Conservation (phyloP, 2,113 vertebrate species). For the Rhabdornis inornatus region DNA sequence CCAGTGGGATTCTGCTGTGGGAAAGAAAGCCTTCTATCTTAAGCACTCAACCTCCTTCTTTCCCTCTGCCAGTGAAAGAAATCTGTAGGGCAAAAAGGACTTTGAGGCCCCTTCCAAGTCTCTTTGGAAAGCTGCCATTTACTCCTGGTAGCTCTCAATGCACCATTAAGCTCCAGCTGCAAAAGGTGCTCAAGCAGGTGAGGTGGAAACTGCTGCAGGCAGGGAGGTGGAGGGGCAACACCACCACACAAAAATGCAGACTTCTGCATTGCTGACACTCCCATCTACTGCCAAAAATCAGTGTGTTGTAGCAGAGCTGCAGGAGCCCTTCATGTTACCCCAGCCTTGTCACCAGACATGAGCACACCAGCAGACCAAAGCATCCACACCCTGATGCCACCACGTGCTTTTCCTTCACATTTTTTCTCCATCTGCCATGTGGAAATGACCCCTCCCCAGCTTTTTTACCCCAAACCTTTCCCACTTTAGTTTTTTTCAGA, state of each 20-base stretch:
- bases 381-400: neutral
- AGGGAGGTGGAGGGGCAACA: neutral
- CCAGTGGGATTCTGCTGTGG: neutral
- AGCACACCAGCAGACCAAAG: neutral
- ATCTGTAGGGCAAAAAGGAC: neutral
- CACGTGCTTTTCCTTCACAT: neutral
- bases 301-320: neutral
- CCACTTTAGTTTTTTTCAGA: neutral
- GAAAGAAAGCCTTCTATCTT: neutral
- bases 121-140: neutral
- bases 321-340: neutral
- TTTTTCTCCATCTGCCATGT: neutral
- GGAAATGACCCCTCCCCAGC: neutral
- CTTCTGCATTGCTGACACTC: neutral
- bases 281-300: neutral
- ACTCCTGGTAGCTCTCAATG: neutral
- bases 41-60: neutral
- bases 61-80: neutral
- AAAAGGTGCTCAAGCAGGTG: neutral
- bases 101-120: neutral
- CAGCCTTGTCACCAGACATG: rapidly evolving
- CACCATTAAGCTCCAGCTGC: neutral
- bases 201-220: neutral
- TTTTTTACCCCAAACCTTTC: neutral
- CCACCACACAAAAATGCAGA: neutral